These are phyloP conservation scores for Drosophila punjabiensis DNA, from an alignment of 1,140 invertebrate species.

Conservation along the genomic window DNA sequence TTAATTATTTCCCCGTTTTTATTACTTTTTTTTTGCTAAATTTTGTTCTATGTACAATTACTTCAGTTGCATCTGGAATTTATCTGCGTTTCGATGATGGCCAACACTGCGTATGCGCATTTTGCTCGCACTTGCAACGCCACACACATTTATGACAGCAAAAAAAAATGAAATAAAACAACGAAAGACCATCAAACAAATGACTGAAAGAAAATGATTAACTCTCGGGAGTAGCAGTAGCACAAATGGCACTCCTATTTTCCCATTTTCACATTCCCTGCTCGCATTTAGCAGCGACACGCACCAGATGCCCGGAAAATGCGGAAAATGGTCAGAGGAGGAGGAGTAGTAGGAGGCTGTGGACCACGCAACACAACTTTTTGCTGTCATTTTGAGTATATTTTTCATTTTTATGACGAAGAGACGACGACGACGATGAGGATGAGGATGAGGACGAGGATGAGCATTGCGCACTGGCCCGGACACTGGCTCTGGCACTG, in stretches of 20 bases:
- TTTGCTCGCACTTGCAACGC: conserved; percentile 41
- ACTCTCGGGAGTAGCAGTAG: conserved; percentile 47
- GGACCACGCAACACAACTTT: conserved; percentile 75
- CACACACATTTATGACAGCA: conserved; percentile 55
- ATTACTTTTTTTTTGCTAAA: background rate
- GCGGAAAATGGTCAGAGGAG: conserved; percentile 3
- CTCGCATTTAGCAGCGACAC: conserved; percentile 35
- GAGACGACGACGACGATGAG: conserved; percentile 18
- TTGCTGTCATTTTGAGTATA: conserved; percentile 78
- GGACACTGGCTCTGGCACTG: background rate
- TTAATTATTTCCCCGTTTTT: background rate
- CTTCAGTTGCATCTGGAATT: conserved; percentile 18
- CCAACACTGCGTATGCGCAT: conserved; percentile 56
- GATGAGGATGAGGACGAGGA: conserved; percentile 33
- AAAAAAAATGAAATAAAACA: conserved; percentile 46
- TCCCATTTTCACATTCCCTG: conserved; percentile 27
- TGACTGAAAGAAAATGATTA: conserved; percentile 74
- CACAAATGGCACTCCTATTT: conserved; percentile 30
- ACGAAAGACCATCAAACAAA: conserved; percentile 66
- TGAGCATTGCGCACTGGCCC: conserved; percentile 57
- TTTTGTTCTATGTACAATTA: background rate
- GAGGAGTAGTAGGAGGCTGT: background rate
- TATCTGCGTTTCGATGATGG: conserved; percentile 13
- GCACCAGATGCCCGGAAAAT: conserved; percentile 37
- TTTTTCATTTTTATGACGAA: conserved; percentile 73